Percentiles rank a stretch among this genome's conserved stretches.
phyloP scores from a whole-genome alignment of 2,113 vertebrate genomes.

The Bombycilla garrulus region DNA sequence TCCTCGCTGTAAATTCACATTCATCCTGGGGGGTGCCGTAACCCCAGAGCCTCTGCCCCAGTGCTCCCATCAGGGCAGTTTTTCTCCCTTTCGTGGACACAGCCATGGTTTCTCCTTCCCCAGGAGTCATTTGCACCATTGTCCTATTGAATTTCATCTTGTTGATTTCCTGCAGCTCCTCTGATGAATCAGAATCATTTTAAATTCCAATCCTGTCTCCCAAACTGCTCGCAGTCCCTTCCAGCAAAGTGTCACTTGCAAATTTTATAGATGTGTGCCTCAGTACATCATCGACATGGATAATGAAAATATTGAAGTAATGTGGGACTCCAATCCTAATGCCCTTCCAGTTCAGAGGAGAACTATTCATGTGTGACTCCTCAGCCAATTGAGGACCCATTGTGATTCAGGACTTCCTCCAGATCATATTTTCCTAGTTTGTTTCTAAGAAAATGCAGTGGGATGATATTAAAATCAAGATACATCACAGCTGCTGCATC shows the following conservation, averaged over 20 bases:
- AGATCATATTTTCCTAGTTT: not conserved
- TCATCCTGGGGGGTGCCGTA: not conserved
- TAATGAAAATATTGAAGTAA: constrained; percentile 59
- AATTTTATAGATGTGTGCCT: constrained; percentile 56
- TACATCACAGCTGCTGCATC: not conserved
- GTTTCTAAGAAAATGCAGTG: not conserved
- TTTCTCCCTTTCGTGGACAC: not conserved
- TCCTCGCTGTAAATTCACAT: not conserved
- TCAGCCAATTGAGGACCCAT: not conserved
- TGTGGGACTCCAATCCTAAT: not conserved
- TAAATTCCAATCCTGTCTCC: constrained; percentile 42
- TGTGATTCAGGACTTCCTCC: not conserved
- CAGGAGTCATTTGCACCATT: constrained; percentile 38
- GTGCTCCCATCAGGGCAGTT: not conserved
- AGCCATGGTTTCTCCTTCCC: not conserved
- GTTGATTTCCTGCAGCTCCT: constrained; percentile 33
- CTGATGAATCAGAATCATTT: not conserved
- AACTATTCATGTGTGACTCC: constrained; percentile 38
- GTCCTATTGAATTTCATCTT: constrained; percentile 43
- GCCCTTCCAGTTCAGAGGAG: constrained; percentile 44
- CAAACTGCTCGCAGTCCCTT: constrained; percentile 12
- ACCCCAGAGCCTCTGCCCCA: not conserved
- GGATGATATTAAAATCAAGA: not conserved
- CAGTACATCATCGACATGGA: constrained; percentile 42
- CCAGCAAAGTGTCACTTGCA: constrained; percentile 41